phyloP scores from a whole-genome alignment of 2,888 invertebrate species.

The Gastracanthus pulcherrimus region DNA sequence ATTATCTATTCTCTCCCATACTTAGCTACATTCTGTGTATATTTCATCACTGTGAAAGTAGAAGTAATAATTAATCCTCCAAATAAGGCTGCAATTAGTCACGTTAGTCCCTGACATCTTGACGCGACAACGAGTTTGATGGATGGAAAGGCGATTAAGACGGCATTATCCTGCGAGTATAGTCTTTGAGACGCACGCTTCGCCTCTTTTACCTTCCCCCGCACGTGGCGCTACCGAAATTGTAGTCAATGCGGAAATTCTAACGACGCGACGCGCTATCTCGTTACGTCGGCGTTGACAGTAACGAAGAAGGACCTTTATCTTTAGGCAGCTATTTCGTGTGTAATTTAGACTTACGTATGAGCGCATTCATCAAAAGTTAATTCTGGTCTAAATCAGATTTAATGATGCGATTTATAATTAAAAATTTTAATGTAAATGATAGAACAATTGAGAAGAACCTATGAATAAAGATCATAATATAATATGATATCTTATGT shows the following conservation, averaged over 20 bases:
- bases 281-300: conserved; percentile 13
- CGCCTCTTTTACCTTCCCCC: neutral
- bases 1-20: neutral
- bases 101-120: neutral
- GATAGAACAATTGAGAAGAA: too few relatives aligned
- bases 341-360: neutral
- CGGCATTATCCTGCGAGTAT: neutral
- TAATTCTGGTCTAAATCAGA: too few relatives aligned
- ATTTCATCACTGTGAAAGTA: neutral
- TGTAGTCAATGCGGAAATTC: neutral
- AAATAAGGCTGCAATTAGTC: conserved; percentile 22
- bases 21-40: neutral
- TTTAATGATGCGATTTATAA: too few relatives aligned
- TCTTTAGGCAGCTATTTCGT: neutral
- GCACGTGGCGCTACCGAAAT: neutral
- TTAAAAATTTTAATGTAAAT: too few relatives aligned
- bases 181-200: neutral
- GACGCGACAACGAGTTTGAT: conserved; percentile 37
- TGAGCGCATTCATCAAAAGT: neutral
- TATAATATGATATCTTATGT: too few relatives aligned
- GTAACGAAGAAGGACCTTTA: neutral
- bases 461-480: too few relatives aligned
- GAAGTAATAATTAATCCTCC: conserved; percentile 12
- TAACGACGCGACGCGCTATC: neutral
- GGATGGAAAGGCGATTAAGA: conserved; percentile 23